These are phyloP conservation scores for Eumeta japonica DNA, from an alignment of 1,140 invertebrate species.

Conservation along the genomic window DNA sequence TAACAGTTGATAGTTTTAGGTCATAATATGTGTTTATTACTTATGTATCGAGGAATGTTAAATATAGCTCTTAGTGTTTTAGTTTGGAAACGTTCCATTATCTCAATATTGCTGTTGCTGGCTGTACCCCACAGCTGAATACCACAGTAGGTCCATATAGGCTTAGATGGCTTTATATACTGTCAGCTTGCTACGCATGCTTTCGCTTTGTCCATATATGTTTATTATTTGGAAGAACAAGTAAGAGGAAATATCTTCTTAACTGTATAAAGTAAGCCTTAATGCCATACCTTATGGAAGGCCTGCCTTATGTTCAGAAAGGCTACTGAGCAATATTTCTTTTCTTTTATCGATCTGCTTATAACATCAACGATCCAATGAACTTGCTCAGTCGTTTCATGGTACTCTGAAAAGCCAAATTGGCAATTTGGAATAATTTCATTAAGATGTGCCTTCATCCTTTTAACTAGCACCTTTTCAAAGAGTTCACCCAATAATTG, in stretches of 20 bases:
- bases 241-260: conserved; percentile 4
- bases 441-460: conserved; percentile 16
- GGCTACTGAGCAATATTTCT: too few relatives aligned
- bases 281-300: conserved; percentile 27
- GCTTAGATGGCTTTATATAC: too few relatives aligned
- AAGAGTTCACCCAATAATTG: conserved; percentile 25
- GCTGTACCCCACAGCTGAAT: too few relatives aligned
- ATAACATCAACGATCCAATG: conserved; percentile 16
- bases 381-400: conserved; percentile 24
- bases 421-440: conserved; percentile 23
- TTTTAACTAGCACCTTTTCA: too few relatives aligned
- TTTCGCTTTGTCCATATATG: conserved; percentile 16
- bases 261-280: conserved; percentile 13
- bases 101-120: too few relatives aligned
- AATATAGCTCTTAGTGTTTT: too few relatives aligned
- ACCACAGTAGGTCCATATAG: too few relatives aligned
- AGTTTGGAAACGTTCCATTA: too few relatives aligned
- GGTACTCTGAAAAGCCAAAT: conserved; percentile 26
- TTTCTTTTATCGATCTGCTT: conserved; percentile 15
- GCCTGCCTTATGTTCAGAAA: conserved; percentile 26
- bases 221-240: not conserved
- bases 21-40: too few relatives aligned
- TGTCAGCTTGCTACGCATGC: too few relatives aligned
- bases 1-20: too few relatives aligned
- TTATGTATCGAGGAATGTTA: too few relatives aligned